A percentile compares a stretch with the other conserved stretches of the same genome.
phyloP scores from a whole-genome alignment of 2,113 vertebrate genomes.

The Erpornis zantholeuca region DNA sequence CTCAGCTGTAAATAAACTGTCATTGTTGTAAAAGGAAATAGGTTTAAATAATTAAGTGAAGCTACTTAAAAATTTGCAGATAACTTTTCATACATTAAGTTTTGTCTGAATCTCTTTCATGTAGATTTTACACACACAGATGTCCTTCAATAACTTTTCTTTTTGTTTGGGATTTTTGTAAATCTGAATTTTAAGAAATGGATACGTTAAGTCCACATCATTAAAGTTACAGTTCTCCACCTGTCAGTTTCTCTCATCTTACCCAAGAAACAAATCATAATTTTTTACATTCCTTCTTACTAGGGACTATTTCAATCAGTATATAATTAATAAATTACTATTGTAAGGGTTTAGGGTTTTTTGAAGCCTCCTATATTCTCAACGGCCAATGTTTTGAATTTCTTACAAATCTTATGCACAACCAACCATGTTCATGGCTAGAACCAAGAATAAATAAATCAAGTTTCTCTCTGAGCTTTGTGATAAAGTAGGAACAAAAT shows the following conservation, averaged over 20 bases:
- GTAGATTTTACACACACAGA: not conserved
- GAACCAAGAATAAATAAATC: not conserved
- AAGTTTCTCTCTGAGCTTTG: not conserved
- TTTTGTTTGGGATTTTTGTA: not conserved
- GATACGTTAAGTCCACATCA: not conserved
- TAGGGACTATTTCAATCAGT: not conserved
- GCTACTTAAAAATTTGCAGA: not conserved
- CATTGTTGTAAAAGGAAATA: not conserved
- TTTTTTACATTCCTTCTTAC: not conserved
- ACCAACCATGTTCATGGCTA: accelerated
- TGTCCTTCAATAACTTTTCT: not conserved
- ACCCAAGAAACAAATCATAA: not conserved
- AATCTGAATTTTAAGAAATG: not conserved
- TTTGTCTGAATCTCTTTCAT: not conserved
- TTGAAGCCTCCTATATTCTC: not conserved
- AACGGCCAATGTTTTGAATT: not conserved
- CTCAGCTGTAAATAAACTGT: not conserved
- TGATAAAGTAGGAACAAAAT: not conserved
- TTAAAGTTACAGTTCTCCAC: not conserved
- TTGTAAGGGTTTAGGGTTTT: not conserved
- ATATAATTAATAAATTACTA: not conserved
- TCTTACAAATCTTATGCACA: not conserved
- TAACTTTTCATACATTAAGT: not conserved
- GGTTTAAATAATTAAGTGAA: not conserved
- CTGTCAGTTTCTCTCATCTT: not conserved